Percentiles rank a stretch among this genome's conserved stretches.
Evolutionary conservation across 2,113 vertebrate genomes (phyloP).

Genomic region (Sturnira hondurensis): DNA sequence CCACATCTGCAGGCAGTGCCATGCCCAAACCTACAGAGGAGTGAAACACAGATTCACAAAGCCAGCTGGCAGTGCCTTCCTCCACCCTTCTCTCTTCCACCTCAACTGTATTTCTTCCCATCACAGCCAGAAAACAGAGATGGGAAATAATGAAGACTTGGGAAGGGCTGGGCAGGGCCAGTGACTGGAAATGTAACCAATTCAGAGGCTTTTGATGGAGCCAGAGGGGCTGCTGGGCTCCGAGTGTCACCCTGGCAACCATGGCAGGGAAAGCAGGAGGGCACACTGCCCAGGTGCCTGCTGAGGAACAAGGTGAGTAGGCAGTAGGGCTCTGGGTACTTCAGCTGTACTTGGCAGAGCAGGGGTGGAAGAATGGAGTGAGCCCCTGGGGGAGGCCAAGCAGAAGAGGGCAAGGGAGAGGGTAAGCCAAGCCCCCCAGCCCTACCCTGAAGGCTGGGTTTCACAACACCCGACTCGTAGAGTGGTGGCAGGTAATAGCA

Average conservation of each 20-base stretch:
- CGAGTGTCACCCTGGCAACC: conserved; percentile 56
- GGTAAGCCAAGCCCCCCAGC: background rate
- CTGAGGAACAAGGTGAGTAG: conserved; percentile 3
- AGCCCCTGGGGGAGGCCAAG: background rate
- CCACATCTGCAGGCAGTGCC: background rate
- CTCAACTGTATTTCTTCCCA: background rate
- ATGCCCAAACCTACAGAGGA: background rate
- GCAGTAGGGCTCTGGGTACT: background rate
- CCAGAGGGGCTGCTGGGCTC: background rate
- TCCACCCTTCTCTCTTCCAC: background rate
- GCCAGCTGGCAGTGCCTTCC: background rate
- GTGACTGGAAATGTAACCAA: conserved; percentile 11
- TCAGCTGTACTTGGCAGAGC: background rate
- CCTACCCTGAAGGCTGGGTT: background rate
- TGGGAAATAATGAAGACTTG: background rate
- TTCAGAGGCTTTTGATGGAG: conserved; percentile 43
- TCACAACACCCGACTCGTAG: background rate
- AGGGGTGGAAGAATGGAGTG: background rate
- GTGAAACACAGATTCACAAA: background rate
- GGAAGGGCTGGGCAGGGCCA: background rate
- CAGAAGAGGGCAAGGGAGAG: background rate
- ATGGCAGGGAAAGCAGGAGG: background rate
- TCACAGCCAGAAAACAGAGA: background rate
- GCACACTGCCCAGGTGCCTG: conserved; percentile 52
- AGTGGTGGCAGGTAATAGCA: background rate